Percentiles rank a stretch among this genome's conserved stretches.
These are phyloP conservation scores for Pocillopora meandrina DNA, from an alignment of 92 coral and sea anemone genomes.

Conservation along the genomic window DNA sequence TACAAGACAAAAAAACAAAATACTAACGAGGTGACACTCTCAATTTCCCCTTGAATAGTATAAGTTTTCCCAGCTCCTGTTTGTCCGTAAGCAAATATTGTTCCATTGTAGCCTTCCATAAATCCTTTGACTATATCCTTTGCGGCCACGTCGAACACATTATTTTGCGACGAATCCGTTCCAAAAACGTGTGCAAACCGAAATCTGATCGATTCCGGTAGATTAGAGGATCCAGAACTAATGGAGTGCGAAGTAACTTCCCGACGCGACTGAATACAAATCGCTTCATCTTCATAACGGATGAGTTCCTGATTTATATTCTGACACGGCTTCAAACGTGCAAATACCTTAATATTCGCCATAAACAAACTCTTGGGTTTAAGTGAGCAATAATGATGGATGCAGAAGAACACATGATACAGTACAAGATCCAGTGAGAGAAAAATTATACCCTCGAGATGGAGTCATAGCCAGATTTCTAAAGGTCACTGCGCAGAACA, in stretches of 20 bases:
- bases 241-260: not conserved
- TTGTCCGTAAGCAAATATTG: conserved; percentile 73
- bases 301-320: conserved; percentile 30
- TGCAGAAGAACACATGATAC: not conserved
- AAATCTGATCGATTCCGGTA: conserved; percentile 22
- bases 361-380: conserved; percentile 41
- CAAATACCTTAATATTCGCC: conserved; percentile 78
- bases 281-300: conserved; percentile 40
- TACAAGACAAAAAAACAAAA: not conserved
- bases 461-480: not conserved
- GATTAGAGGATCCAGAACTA: not conserved
- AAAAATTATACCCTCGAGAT: conserved; percentile 1
- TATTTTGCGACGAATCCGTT: conserved; percentile 35
- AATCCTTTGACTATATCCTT: conserved; percentile 54
- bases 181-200: conserved; percentile 41
- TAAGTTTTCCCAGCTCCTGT: conserved; percentile 74
- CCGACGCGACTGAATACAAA: conserved; percentile 29
- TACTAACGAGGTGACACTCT: not conserved
- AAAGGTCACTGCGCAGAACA: not conserved
- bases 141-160: conserved; percentile 62
- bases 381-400: not conserved
- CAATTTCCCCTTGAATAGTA: conserved; percentile 62
- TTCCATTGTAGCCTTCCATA: conserved; percentile 67
- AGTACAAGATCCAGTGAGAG: not conserved
- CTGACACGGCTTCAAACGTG: conserved; percentile 56